Evolutionary conservation across 2,797 vertebrate species (phyloP).

Genomic region (Falco novaeseelandiae): DNA sequence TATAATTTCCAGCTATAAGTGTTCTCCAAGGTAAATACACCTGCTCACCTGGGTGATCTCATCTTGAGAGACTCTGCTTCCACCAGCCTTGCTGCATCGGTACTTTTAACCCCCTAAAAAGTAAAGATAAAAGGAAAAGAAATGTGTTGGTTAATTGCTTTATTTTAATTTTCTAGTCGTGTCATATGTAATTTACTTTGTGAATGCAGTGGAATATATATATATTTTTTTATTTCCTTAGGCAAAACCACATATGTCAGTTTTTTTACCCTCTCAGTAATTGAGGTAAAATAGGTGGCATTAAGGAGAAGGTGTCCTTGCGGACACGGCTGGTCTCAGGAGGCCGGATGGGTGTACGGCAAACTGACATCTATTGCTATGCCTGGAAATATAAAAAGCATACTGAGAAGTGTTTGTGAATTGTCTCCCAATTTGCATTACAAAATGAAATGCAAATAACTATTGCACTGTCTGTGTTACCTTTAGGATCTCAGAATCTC

Average conservation of each 20-base stretch:
- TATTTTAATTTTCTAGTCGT: conserved; percentile 24
- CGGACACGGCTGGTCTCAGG: not conserved
- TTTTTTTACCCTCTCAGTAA: conserved; percentile 14
- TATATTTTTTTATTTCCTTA: conserved; percentile 59
- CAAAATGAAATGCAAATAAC: conserved; percentile 77
- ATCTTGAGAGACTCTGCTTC: not conserved
- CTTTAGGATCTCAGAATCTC: conserved; percentile 23
- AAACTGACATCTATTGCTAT: conserved; percentile 74
- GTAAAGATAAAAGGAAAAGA: conserved; percentile 55
- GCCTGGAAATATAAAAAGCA: conserved; percentile 73
- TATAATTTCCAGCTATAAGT: not conserved
- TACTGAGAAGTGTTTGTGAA: conserved; percentile 62
- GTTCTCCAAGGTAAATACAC: not conserved
- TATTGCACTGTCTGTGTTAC: conserved; percentile 54
- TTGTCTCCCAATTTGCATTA: conserved; percentile 78
- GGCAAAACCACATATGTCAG: conserved; percentile 75
- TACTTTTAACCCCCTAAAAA: not conserved
- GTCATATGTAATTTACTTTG: conserved; percentile 51
- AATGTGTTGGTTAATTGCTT: conserved; percentile 8
- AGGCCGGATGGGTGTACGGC: not conserved
- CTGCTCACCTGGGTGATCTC: not conserved
- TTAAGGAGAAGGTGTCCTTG: not conserved
- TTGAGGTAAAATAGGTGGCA: not conserved
- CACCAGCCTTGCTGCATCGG: not conserved
- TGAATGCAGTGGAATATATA: conserved; percentile 49